Evolutionary conservation across 92 coral and sea anemone species (phyloP).

Genomic region (Micromussa lordhowensis): DNA sequence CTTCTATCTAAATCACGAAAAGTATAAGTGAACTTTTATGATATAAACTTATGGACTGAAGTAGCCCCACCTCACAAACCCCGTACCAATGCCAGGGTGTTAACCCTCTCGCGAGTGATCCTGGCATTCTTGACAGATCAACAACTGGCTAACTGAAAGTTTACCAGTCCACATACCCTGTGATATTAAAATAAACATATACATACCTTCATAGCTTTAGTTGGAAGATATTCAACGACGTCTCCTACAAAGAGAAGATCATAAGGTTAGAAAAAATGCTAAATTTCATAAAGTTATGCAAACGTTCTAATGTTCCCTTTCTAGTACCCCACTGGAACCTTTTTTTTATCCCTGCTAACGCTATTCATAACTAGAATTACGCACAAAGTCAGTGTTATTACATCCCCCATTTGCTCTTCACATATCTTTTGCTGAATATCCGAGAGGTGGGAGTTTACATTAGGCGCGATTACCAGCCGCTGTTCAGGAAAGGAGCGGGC

Average conservation of each 20-base stretch:
- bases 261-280: background rate
- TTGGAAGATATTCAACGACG: background rate
- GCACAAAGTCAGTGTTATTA: too few species aligned
- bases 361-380: too few species aligned
- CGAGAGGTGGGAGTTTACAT: too few species aligned
- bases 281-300: too few species aligned
- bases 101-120: background rate
- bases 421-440: too few species aligned
- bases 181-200: background rate
- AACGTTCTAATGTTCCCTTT: too few species aligned
- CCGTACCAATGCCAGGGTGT: background rate
- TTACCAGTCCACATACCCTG: background rate
- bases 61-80: slow-evolving; percentile 3
- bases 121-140: too few species aligned
- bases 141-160: background rate
- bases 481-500: too few species aligned
- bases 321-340: too few species aligned
- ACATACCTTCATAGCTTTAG: slow-evolving; percentile 1
- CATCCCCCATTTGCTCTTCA: too few species aligned
- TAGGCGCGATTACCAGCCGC: too few species aligned
- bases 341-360: too few species aligned
- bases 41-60: background rate
- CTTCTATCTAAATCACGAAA: slow-evolving; percentile 2
- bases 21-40: background rate
- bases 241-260: background rate